Evolutionary conservation across 2,888 invertebrate genomes (phyloP).

Genomic region (Alcis repandata): DNA sequence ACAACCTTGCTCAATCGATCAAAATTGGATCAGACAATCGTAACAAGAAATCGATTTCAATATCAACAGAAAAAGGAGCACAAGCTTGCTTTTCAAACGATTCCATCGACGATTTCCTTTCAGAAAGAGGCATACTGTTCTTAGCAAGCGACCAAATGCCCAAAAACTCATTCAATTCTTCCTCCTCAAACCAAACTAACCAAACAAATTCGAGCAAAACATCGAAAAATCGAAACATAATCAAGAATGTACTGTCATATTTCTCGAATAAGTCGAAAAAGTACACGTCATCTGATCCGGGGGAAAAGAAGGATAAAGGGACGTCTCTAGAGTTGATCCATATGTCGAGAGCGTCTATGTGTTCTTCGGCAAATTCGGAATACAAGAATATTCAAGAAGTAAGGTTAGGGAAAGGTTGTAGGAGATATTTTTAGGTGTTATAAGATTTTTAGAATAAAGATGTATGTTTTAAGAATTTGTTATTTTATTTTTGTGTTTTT

Average conservation of each 20-base stretch:
- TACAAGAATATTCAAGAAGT: constrained; percentile 47
- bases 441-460: constrained; percentile 41
- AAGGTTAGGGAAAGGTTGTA: constrained; percentile 61
- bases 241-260: constrained; percentile 65
- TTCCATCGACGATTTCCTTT: constrained; percentile 74
- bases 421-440: constrained; percentile 63
- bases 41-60: constrained; percentile 42
- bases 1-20: constrained; percentile 51
- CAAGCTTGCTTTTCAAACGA: constrained; percentile 75
- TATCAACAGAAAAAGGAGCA: constrained; percentile 67
- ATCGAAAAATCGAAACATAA: constrained; percentile 67
- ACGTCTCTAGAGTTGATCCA: constrained; percentile 71
- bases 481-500: background rate
- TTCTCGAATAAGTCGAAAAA: constrained; percentile 62
- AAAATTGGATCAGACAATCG: background rate
- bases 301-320: constrained; percentile 53
- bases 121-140: constrained; percentile 67
- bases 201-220: constrained; percentile 62
- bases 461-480: constrained; percentile 27
- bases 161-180: constrained; percentile 65
- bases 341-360: constrained; percentile 67
- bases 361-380: constrained; percentile 60
- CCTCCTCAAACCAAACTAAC: constrained; percentile 43
- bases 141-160: constrained; percentile 64
- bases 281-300: constrained; percentile 68